Percentiles rank a stretch among this genome's conserved stretches.
phyloP scores from a whole-genome alignment of 2,888 invertebrate genomes.

The Lacanobia wlatinum region DNA sequence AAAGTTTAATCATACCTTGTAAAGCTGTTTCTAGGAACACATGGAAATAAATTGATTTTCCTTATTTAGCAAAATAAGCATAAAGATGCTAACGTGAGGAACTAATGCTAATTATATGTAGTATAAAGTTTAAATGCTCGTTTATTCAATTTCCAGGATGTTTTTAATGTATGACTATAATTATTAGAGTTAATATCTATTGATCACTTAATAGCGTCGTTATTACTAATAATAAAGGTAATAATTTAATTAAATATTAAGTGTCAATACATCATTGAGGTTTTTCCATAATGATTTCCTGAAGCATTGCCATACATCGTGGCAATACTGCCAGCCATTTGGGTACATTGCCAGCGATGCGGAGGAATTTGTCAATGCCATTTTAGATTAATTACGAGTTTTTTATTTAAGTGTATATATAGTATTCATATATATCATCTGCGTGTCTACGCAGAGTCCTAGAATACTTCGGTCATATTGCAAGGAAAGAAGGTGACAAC shows the following conservation, averaged over 20 bases:
- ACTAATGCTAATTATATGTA: conserved; percentile 8
- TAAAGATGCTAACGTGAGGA: conserved; percentile 7
- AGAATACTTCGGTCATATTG: too few species aligned
- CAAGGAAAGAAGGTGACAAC: too few species aligned
- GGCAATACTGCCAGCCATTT: too few species aligned
- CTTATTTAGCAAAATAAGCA: conserved; percentile 24
- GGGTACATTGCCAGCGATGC: too few species aligned
- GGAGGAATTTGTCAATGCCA: too few species aligned
- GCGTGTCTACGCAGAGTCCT: too few species aligned
- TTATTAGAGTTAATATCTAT: not conserved
- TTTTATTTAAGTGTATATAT: too few species aligned
- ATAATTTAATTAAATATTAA: not conserved
- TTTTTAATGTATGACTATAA: not conserved
- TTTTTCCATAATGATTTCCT: not conserved
- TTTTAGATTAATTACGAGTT: too few species aligned
- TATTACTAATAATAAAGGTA: not conserved
- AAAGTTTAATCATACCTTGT: conserved; percentile 20
- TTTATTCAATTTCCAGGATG: conserved; percentile 8
- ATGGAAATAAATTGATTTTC: conserved; percentile 26
- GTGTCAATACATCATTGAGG: not conserved
- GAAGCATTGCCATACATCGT: too few species aligned
- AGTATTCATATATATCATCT: too few species aligned
- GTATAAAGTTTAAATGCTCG: not conserved
- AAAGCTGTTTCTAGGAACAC: conserved; percentile 18
- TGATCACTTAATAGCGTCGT: not conserved